A percentile compares a stretch with the other conserved stretches of the same genome.
Conservation (phyloP, 2,888 invertebrate genomes). For the Ptychoptera contaminata region DNA sequence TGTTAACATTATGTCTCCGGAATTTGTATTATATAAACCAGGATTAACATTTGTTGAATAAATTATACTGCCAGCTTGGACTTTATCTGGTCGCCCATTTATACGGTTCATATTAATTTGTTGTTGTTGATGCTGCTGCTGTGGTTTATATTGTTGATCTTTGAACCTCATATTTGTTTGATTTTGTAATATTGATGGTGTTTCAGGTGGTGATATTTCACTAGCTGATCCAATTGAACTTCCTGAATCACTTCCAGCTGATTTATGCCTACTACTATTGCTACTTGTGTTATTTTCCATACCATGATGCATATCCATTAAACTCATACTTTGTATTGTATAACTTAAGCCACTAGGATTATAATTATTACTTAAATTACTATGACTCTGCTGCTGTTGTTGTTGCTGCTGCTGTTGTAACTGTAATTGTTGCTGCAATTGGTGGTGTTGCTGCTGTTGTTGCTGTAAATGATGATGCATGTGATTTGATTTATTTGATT, state of each 20-base stretch:
- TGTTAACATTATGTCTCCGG: neutral
- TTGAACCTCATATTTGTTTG: constrained; percentile 8
- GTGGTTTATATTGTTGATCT: constrained; percentile 15
- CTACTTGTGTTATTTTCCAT: neutral
- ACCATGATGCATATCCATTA: constrained; percentile 1
- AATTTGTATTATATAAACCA: neutral
- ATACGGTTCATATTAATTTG: constrained; percentile 21
- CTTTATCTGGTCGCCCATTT: constrained; percentile 23
- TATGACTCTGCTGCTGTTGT: constrained; percentile 20
- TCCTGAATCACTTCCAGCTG: constrained; percentile 26
- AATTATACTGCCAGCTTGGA: constrained; percentile 11
- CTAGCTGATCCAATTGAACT: constrained; percentile 30
- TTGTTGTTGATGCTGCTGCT: constrained; percentile 14
- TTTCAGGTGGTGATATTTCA: constrained; percentile 29
- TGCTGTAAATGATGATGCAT: constrained; percentile 22
- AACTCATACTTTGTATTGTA: constrained; percentile 18
- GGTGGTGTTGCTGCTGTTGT: constrained; percentile 14
- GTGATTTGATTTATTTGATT: constrained; percentile 21
- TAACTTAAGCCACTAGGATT: constrained; percentile 11
- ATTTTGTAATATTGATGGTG: constrained; percentile 22
- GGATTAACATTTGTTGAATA: constrained; percentile 1
- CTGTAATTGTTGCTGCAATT: constrained; percentile 10
- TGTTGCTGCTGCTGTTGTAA: constrained; percentile 19
- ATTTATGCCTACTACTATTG: constrained; percentile 1
- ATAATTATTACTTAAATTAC: constrained; percentile 13